Evolutionary conservation across 2,797 vertebrate species (phyloP).

Genomic region (Chaetodon trifasciatus): DNA sequence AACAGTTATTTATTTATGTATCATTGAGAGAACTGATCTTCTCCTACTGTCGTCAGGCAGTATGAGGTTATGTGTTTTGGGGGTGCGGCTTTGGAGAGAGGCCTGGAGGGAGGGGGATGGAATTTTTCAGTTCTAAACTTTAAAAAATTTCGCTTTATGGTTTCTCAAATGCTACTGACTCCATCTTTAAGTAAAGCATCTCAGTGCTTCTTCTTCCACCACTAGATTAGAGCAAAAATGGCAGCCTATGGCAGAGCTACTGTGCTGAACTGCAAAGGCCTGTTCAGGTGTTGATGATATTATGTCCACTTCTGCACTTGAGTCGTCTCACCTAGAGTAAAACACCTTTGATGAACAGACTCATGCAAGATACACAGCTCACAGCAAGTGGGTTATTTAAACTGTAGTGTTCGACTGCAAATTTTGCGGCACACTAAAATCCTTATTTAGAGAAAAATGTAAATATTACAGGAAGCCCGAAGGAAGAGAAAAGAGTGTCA

Average conservation of each 20-base stretch:
- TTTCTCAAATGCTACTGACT: no score
- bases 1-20: no score
- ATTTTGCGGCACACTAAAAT: conserved; percentile 36
- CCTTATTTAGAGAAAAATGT: conserved; percentile 33
- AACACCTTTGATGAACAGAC: background rate
- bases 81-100: no score
- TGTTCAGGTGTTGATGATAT: background rate
- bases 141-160: no score
- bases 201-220: background rate
- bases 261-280: background rate
- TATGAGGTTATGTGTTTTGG: no score
- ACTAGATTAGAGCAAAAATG: background rate
- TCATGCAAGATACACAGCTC: conserved; percentile 2
- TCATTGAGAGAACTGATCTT: no score
- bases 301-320: background rate
- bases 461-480: conserved; percentile 29
- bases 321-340: background rate
- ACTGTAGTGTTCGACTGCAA: conserved; percentile 21
- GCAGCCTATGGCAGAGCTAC: background rate
- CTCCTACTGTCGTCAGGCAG: no score
- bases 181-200: no score
- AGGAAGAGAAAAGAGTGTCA: conserved; percentile 11
- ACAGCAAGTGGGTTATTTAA: conserved; percentile 16
- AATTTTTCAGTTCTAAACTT: no score
- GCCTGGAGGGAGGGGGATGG: no score